Conservation (phyloP, 2,113 vertebrate genomes). For the Nymphicus hollandicus region DNA sequence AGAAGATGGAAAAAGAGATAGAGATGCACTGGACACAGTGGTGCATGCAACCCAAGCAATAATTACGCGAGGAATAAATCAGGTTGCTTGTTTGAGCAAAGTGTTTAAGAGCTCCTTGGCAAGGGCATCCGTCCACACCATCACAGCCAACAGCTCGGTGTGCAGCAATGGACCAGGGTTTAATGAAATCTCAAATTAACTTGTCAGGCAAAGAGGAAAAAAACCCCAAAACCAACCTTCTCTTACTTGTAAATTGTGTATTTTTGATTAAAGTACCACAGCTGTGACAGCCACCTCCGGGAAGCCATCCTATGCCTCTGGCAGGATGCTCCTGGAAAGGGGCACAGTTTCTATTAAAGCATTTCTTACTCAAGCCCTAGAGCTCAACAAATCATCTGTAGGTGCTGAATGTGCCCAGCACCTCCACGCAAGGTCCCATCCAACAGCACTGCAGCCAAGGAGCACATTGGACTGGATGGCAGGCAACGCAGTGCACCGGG, state of each 20-base stretch:
- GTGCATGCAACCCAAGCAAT: neutral
- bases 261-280: neutral
- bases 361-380: neutral
- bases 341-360: neutral
- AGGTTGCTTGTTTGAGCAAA: neutral
- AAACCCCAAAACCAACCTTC: neutral
- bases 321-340: neutral
- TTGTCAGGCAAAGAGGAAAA: neutral
- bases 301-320: neutral
- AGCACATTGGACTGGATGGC: accelerated
- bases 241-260: neutral
- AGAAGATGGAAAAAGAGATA: neutral
- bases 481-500: accelerated
- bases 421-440: neutral
- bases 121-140: neutral
- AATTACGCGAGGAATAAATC: neutral
- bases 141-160: accelerated
- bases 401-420: accelerated
- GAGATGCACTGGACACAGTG: neutral
- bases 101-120: neutral
- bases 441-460: accelerated
- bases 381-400: neutral
- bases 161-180: neutral
- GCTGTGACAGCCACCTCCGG: neutral
- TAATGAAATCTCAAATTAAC: neutral